Base-by-base conservation (phyloP, 1,140 invertebrate species). In the Drosophila funebris region DNA sequence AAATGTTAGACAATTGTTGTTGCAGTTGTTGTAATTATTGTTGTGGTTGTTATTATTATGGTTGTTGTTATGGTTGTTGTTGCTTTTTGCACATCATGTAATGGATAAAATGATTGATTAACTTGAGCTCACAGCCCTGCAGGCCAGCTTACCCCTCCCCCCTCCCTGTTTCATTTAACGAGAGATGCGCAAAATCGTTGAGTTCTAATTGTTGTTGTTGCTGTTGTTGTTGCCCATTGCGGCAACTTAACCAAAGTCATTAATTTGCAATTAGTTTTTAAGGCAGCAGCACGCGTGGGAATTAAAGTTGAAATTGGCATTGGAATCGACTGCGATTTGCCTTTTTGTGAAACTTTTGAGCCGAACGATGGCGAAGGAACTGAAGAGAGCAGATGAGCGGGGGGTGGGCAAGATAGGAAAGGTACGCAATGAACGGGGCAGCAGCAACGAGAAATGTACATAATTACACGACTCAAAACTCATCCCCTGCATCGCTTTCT, bases 241-340 rank as follows among this genome's bases (percentile, higher is more conserved):
- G 69, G 62, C 69, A 73, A 73, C 63, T 73, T 73, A 66, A 52
- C 36, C 63, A 67, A 87, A 87, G 83, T 89, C 83, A 87, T 87
- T 87, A 87, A 87, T 87, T 87, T 87, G 83, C 83, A 87, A 87
- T 87, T 87, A 87, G 83, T 83, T 87, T 54, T 87, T 60, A 68
- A 62, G 82, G 71, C 78, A 76, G 64, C 73, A 75, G 83, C 81
- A 87, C 78, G 83, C 82, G 84, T 88, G 83, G 83, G 84, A 88
- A 88, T 83, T 53, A 57, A 82, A 82, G 41, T 68, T 61, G 64
- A 76, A 89, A 87, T 82, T 62, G 83, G 61, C 83, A 88, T 75
- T 48, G 75, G 69, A 81, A 54, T 66, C 31, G 52, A 52, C 73
- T 56, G 73, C 81, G 61, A 84, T 80, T 84, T 76, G 60, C 24